These are phyloP conservation scores for Sander lucioperca DNA, from an alignment of 2,113 vertebrate genomes.

Conservation along the genomic window DNA sequence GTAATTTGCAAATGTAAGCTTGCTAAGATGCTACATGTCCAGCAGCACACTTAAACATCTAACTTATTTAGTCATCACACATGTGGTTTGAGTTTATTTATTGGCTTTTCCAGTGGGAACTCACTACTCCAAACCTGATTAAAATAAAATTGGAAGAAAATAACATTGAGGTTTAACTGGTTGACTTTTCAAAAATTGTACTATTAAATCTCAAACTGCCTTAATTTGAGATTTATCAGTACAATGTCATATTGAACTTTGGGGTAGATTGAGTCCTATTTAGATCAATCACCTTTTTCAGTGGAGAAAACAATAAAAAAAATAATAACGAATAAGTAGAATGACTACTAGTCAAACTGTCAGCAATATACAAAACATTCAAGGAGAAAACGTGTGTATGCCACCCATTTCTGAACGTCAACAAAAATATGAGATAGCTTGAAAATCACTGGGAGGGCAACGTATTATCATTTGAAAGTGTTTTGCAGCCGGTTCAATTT, in stretches of 20 bases:
- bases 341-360: not conserved
- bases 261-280: not conserved
- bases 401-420: conserved; percentile 10
- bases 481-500: conserved; percentile 39
- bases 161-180: not conserved
- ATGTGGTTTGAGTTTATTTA: not conserved
- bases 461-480: conserved; percentile 44
- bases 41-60: not conserved
- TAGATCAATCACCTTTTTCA: not conserved
- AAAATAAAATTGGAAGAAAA: not conserved
- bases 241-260: not conserved
- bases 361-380: not conserved
- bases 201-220: not conserved
- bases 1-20: not conserved
- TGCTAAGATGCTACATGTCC: no score
- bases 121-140: not conserved
- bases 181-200: not conserved
- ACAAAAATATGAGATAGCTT: conserved; percentile 1
- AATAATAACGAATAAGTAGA: no score
- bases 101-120: not conserved
- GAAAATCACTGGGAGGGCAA: conserved; percentile 38
- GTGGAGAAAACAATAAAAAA: no score
- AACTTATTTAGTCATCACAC: not conserved
- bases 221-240: not conserved
- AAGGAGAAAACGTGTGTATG: not conserved